Base-by-base conservation (phyloP, 2,797 vertebrate genomes). In the Muraenolepis orangiensis region DNA sequence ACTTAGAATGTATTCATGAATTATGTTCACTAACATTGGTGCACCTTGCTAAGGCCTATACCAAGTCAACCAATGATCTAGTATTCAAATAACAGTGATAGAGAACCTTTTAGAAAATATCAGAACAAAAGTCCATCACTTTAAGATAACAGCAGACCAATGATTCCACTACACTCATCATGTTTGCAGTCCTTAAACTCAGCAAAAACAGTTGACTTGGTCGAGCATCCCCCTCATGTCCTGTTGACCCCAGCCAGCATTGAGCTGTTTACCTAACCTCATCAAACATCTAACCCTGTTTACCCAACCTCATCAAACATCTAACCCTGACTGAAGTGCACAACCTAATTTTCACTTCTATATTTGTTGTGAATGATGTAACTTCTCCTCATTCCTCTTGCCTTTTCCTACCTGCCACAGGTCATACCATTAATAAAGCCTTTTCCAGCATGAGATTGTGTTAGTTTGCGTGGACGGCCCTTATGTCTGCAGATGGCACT, bases 401-500 rank as follows among this genome's bases (percentile, higher is more conserved):
- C n/a, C 31, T 57, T 69, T 13, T 18, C 3, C 40, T 16, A 57
- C 20, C 20, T 57, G 51, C 20, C 23, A 57, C 20, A 46, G 42
- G 18, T 2, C 4, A 42, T 42, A 16, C 18, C 18, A 51, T 51
- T 4, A 32, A 34, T n/a, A 8, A 69, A n/a, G 31, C 31, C 20
- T 69, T 32, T 32, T 36, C 10, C 20, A 8, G 34, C n/a, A 38
- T 12, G 12, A 26, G n/a, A 20, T 46, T 46, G 40, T 23, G 6
- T 40, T 8, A 40, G 38, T 34, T 36, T 12, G n/a, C 0, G 12
- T n/a, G n/a, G 13, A 23, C 30, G 28, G 31, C 29, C 8, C 14
- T 31, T 18, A 40, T 5, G 26, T 70, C 16, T 40, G 6, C n/a
- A 46, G 0, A 36, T 30, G 26, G 72, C 36, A 84, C 89, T 91